Evolutionary conservation across 2,888 invertebrate genomes (phyloP), one percentile per base, ranked within the genome.

Genomic region (Oscheius myriophilus): DNA sequence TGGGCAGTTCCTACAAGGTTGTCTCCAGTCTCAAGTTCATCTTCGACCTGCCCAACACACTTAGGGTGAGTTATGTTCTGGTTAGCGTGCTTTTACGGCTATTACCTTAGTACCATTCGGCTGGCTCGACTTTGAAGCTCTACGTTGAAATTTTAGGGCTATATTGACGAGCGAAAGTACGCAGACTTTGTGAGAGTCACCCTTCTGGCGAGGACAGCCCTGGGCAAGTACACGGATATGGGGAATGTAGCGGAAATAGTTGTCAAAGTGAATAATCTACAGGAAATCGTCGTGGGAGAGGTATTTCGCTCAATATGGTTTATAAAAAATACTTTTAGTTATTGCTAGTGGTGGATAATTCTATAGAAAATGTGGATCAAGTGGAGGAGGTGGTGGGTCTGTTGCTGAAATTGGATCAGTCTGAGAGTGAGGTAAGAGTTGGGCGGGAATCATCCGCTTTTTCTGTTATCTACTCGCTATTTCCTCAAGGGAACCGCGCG

Each of bases 21-120:
- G 78, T 86, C 14, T 81, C 82, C 57, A 80, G 82, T 33, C 71
- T 86, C 11, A 80, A 86, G 66, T 82, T 79, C 65, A 74, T 86
- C 26, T 84, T 83, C 62, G 81, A 82, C 49, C 75, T 86, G 9
- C 86, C 86, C 0, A 70, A 78, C 42, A 81, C 79, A 18, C 61
- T 86, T 49, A 83, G 81, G 72, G 83, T 81, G 23, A 52, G 43
- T 42, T 26, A 12, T 53, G 18, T 42, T 59, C n/a, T n/a, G n/a
- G n/a, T n/a, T n/a, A 43, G 45, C 12, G 16, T 43, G 45, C n/a
- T 43, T 43, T 43, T n/a, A n/a, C n/a, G n/a, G n/a, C n/a, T n/a
- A n/a, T n/a, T n/a, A n/a, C n/a, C n/a, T n/a, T n/a, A n/a, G n/a
- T n/a, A n/a, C n/a, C n/a, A n/a, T n/a, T n/a, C n/a, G n/a, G n/a